phyloP scores from a whole-genome alignment of 2,888 invertebrate genomes.

The Mythimna lalbum region DNA sequence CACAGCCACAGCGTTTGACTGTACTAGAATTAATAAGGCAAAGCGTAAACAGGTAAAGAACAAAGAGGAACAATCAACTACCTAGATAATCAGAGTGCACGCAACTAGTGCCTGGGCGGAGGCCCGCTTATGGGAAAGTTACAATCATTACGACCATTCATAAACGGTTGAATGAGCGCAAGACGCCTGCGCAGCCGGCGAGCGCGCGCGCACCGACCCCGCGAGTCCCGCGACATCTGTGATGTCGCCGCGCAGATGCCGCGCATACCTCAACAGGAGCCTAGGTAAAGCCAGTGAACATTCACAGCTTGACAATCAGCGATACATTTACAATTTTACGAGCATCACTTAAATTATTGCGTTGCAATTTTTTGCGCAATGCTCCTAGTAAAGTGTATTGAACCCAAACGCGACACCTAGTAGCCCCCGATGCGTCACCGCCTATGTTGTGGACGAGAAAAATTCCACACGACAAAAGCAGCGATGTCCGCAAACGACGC shows the following conservation, averaged over 20 bases:
- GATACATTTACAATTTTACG: slow-evolving; percentile 40
- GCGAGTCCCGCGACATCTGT: slow-evolving; percentile 77
- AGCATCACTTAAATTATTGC: slow-evolving; percentile 38
- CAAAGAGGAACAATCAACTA: slow-evolving; percentile 64
- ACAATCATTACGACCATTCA: slow-evolving; percentile 88
- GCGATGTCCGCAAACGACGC: slow-evolving; percentile 85
- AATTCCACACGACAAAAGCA: slow-evolving; percentile 84
- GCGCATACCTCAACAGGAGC: slow-evolving; percentile 56
- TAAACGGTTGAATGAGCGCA: slow-evolving; percentile 88
- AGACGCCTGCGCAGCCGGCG: slow-evolving; percentile 79
- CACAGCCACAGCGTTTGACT: slow-evolving; percentile 53
- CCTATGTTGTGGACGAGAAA: slow-evolving; percentile 78
- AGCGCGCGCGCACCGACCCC: slow-evolving; percentile 76
- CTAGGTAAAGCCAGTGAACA: slow-evolving; percentile 48
- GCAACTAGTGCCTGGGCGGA: slow-evolving; percentile 77
- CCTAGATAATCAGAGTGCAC: slow-evolving; percentile 70
- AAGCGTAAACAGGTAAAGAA: slow-evolving; percentile 65
- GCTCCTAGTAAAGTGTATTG: slow-evolving; percentile 80
- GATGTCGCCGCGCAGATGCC: slow-evolving; percentile 74
- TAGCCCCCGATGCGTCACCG: slow-evolving; percentile 83
- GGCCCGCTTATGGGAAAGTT: slow-evolving; percentile 88
- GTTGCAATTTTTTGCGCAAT: slow-evolving; percentile 56
- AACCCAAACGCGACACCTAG: slow-evolving; percentile 82
- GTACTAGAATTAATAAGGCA: slow-evolving; percentile 53
- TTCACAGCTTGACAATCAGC: slow-evolving; percentile 31